Evolutionary conservation across 2,797 vertebrate species (phyloP).

Genomic region (Lepilemur septentrionalis): DNA sequence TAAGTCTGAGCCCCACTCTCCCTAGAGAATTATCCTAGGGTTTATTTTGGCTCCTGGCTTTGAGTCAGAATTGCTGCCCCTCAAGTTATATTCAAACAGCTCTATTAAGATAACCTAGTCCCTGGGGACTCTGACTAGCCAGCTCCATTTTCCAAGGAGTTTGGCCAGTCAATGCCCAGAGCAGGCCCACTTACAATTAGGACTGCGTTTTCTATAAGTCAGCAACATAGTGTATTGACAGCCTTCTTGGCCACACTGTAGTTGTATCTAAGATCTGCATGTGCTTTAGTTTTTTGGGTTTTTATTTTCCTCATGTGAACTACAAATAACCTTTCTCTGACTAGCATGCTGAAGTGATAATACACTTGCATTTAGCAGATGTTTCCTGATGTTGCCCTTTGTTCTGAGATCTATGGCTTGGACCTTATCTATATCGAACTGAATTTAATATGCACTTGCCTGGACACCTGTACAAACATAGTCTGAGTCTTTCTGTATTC

Average conservation of each 20-base stretch:
- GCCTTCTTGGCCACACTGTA: neutral
- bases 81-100: neutral
- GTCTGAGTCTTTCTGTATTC: neutral
- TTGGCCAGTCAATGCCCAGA: neutral
- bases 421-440: constrained; percentile 44
- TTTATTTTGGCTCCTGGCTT: neutral
- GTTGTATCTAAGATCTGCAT: neutral
- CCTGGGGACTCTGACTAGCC: neutral
- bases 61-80: neutral
- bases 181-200: neutral
- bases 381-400: constrained; percentile 33
- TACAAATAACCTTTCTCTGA: neutral
- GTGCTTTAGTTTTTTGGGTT: neutral
- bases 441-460: constrained; percentile 35
- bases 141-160: neutral
- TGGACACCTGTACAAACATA: neutral
- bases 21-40: neutral
- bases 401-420: constrained; percentile 26
- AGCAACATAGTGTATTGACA: neutral
- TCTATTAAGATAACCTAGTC: neutral
- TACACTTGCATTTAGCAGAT: neutral
- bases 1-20: neutral
- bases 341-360: neutral
- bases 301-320: neutral
- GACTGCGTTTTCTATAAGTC: neutral